Percentiles rank a stretch among this genome's conserved stretches.
Conservation (phyloP, 2,888 invertebrate genomes). For the Hemithea aestivaria region DNA sequence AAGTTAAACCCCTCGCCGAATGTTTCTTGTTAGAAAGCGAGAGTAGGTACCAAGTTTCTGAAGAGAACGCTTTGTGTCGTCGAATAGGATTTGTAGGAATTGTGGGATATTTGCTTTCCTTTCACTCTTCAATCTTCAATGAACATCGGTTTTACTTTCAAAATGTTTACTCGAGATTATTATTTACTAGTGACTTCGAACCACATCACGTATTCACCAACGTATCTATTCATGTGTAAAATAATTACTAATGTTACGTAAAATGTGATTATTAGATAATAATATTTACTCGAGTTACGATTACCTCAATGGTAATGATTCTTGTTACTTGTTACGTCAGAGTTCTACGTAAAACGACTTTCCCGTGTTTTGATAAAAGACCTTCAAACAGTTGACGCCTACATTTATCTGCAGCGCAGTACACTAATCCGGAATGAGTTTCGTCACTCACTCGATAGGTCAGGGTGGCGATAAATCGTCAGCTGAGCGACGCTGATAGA, state of each 20-base stretch:
- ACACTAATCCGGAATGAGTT: slow-evolving; percentile 38
- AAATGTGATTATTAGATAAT: slow-evolving; percentile 32
- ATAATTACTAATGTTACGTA: slow-evolving; percentile 30
- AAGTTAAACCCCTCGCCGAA: slow-evolving; percentile 45
- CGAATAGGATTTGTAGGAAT: slow-evolving; percentile 33
- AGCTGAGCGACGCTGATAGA: slow-evolving; percentile 29
- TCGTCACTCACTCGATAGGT: slow-evolving; percentile 53
- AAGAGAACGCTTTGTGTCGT: slow-evolving; percentile 44
- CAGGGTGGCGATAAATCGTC: slow-evolving; percentile 52
- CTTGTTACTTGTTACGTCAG: slow-evolving; percentile 32
- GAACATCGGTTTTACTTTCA: slow-evolving; percentile 9
- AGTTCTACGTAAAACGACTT: slow-evolving; percentile 28
- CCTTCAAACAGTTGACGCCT: slow-evolving; percentile 36
- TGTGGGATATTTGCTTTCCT: slow-evolving; percentile 17
- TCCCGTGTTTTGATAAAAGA: slow-evolving; percentile 38
- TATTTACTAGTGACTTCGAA: not conserved
- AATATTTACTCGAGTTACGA: slow-evolving; percentile 37
- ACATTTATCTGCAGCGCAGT: slow-evolving; percentile 28
- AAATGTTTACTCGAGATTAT: slow-evolving; percentile 9
- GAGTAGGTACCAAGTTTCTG: slow-evolving; percentile 69
- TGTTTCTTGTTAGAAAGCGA: slow-evolving; percentile 68
- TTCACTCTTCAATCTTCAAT: slow-evolving; percentile 13
- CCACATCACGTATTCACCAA: slow-evolving; percentile 16
- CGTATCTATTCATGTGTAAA: slow-evolving; percentile 32
- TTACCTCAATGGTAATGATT: slow-evolving; percentile 36